Evolutionary conservation across 1,140 invertebrate species (phyloP), one percentile per base, ranked within the genome.

Genomic region (Sitophilus oryzae): DNA sequence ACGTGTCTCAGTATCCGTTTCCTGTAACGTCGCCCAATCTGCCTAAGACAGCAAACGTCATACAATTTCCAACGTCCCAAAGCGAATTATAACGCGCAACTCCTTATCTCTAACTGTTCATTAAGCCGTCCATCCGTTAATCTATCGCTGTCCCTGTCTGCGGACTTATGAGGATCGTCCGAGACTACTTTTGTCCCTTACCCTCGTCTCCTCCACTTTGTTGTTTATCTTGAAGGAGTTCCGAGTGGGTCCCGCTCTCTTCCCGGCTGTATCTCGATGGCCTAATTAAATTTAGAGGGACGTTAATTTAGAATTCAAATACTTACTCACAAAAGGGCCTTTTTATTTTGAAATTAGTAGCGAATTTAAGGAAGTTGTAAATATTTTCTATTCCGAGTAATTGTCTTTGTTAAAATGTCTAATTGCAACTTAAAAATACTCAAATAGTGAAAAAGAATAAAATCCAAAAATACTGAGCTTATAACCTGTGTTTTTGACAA

Each of bases 191-290:
- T 15, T 36, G 11, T n/a, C 38, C 40, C 16, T 1, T 3, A 9
- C 23, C 19, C 16, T 37, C 36, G 38, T 51, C 49, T 37, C 21
- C 21, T 51, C 49, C 42, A 41, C 30, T 25, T 23, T 16, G 25
- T 41, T 41, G 49, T 51, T 51, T 51, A 42, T 51, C 49, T 51
- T 51, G 36, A 34, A 42, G 37, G 49, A 51, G 30, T 42, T 42
- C 14, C 8, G 21, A 42, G 49, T 22, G 11, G n/a, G n/a, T n/a
- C n/a, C n/a, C n/a, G n/a, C n/a, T n/a, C n/a, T n/a, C n/a, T n/a
- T n/a, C 25, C 49, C 14, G 40, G 14, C 38, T 51, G n/a, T 19
- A 42, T 51, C 49, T n/a, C 14, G 15, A 42, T 14, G 38, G 10
- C 37, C 37, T 41, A 51, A 51, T 51, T 51, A 36, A 51, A 51